Percentiles rank a stretch among this genome's conserved stretches.
phyloP scores from a whole-genome alignment of 1,140 invertebrate species.

The Trialeurodes vaporariorum region DNA sequence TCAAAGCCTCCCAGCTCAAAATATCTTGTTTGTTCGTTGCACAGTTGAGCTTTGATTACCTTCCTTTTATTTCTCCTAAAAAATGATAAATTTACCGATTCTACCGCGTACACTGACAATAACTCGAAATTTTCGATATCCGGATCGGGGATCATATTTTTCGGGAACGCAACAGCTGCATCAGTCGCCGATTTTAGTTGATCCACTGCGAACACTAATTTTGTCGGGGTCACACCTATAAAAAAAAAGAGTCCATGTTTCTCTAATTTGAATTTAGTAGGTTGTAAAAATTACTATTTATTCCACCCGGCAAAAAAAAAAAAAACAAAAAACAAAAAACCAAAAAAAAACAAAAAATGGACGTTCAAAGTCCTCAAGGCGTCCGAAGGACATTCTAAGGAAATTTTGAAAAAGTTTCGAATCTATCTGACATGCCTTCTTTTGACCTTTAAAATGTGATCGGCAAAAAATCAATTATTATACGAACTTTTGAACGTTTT shows the following conservation, averaged over 20 bases:
- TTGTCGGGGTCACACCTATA: conserved; percentile 41
- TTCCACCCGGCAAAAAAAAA: not conserved
- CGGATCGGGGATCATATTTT: conserved; percentile 33
- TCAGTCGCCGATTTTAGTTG: conserved; percentile 31
- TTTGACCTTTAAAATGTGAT: no score
- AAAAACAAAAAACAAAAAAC: no score
- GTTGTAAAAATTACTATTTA: not conserved
- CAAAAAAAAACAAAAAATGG: no score
- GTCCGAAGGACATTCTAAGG: not conserved
- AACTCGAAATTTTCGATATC: conserved; percentile 44
- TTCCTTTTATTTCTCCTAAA: conserved; percentile 39
- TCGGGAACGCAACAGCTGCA: conserved; percentile 21
- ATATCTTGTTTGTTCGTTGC: conserved; percentile 35
- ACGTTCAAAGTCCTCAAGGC: no score
- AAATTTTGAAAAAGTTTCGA: no score
- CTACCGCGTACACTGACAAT: conserved; percentile 43
- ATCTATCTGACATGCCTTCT: no score
- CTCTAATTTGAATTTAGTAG: not conserved
- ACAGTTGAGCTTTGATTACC: conserved; percentile 43
- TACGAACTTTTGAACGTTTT: no score
- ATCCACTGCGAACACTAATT: conserved; percentile 43
- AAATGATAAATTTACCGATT: conserved; percentile 42
- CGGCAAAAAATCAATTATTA: no score
- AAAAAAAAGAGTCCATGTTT: conserved; percentile 3
- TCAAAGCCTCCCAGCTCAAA: conserved; percentile 38